phyloP scores from a whole-genome alignment of 2,888 invertebrate species.

The Philopedon plagiatum region DNA sequence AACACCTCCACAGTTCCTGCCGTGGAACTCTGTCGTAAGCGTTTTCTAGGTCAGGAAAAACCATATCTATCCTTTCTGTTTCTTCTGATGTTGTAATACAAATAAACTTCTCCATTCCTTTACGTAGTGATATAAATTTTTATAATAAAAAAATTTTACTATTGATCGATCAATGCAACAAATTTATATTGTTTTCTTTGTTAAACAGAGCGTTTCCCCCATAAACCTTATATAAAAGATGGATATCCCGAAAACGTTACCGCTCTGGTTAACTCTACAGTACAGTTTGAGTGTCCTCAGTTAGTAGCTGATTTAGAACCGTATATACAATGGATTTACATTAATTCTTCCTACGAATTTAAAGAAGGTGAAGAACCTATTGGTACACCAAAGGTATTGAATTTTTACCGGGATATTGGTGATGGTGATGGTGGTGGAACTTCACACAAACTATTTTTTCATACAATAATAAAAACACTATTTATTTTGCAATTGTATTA shows the following conservation, averaged over 20 bases:
- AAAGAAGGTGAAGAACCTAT: constrained; percentile 63
- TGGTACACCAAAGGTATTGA: constrained; percentile 67
- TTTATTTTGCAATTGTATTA: too few species aligned
- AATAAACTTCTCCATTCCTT: too few species aligned
- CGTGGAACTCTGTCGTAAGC: too few species aligned
- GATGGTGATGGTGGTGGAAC: constrained; percentile 51
- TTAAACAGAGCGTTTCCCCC: constrained; percentile 82
- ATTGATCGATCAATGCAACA: not conserved
- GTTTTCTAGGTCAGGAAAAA: too few species aligned
- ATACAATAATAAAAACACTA: not conserved
- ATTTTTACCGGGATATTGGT: constrained; percentile 33
- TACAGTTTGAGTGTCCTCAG: constrained; percentile 83
- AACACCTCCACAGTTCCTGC: too few species aligned
- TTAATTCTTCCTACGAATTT: constrained; percentile 61
- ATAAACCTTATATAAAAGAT: constrained; percentile 87
- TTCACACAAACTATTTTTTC: not conserved
- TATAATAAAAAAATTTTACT: too few species aligned
- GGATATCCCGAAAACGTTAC: constrained; percentile 88
- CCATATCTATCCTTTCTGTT: too few species aligned
- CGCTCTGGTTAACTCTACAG: constrained; percentile 79
- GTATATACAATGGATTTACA: constrained; percentile 83
- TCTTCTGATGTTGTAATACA: too few species aligned
- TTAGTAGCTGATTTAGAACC: constrained; percentile 87
- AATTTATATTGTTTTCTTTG: constrained; percentile 41
- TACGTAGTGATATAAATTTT: too few species aligned